Base-by-base conservation (phyloP, 1,140 invertebrate genomes). In the Ostrea denselamellosa region DNA sequence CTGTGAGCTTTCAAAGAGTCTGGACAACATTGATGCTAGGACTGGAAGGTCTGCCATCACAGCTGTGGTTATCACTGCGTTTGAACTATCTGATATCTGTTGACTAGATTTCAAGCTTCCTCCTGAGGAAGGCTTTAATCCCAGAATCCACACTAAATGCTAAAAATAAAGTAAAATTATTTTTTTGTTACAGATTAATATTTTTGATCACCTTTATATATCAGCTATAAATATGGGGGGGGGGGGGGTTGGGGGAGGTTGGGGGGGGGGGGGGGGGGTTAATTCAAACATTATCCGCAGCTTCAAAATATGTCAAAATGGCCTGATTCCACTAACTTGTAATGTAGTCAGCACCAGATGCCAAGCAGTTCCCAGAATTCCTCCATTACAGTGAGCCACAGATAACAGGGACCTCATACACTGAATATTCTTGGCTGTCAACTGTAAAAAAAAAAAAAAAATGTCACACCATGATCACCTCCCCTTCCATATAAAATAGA, bases 101-200 rank as follows among this genome's bases (percentile, higher is more conserved):
- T 97, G 96, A 89, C 93, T 91, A 14, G 93, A 92, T 95, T 98
- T 98, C 89, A 99, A 96, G 92, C 97, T 98, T 19, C 98, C 98
- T 17, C 98, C 98, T 0, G 97, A 97, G 0, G 98, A 98, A 2
- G 98, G 95, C 89, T 99, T 99, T 68, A 99, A 94, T 0, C 98
- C 98, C n/a, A 99, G 95, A 92, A 99, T 99, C 98, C 98, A 99
- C 0, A 98, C 98, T 88, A 99, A 96, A 95, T 99, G 98, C 96
- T 99, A 94, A 9, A 95, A 93, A 85, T 54, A 14, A 85, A 12
- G 51, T 52, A 81, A 28, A 81, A 34, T 51, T 19, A 81, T 81
- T 0, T 28, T 81, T 12, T 34, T 34, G n/a, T 22, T 81, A 28
- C 0, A 3, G 28, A 2, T 81, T 14, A 9, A 12, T 81, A 14